A percentile compares a stretch with the other conserved stretches of the same genome.
Conservation (phyloP, 2,113 vertebrate species). For the Tachysurus fulvidraco region DNA sequence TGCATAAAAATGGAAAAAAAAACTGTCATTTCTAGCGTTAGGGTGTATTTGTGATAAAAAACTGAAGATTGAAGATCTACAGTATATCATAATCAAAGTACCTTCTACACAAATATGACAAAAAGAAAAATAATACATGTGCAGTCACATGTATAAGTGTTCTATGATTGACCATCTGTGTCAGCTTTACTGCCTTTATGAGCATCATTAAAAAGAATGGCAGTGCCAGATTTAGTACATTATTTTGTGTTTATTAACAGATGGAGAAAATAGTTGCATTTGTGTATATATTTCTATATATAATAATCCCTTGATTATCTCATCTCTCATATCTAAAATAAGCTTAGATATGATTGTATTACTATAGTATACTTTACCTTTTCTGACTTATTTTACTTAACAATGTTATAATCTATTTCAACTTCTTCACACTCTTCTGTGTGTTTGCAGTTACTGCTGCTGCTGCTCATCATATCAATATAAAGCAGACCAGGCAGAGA, state of each 20-base stretch:
- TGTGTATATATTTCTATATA: not conserved
- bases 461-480: conserved; percentile 8
- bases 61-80: no score
- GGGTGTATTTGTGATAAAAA: not conserved
- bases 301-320: not conserved
- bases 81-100: no score
- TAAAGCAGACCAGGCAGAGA: conserved; percentile 17
- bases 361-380: not conserved
- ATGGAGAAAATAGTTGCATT: conserved; percentile 7
- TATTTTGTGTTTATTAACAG: conserved; percentile 9
- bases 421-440: not conserved
- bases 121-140: not conserved
- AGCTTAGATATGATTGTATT: not conserved
- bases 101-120: not conserved
- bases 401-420: no score
- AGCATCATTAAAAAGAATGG: not conserved
- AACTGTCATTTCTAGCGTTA: not conserved
- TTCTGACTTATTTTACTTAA: no score
- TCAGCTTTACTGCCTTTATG: not conserved
- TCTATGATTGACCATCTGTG: conserved; percentile 18
- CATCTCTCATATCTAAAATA: not conserved
- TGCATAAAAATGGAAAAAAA: not conserved
- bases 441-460: conserved; percentile 1
- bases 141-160: no score
- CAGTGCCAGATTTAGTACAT: conserved; percentile 8